These are phyloP conservation scores for Regulus satrapa DNA, from an alignment of 2,113 vertebrate genomes.

Conservation along the genomic window DNA sequence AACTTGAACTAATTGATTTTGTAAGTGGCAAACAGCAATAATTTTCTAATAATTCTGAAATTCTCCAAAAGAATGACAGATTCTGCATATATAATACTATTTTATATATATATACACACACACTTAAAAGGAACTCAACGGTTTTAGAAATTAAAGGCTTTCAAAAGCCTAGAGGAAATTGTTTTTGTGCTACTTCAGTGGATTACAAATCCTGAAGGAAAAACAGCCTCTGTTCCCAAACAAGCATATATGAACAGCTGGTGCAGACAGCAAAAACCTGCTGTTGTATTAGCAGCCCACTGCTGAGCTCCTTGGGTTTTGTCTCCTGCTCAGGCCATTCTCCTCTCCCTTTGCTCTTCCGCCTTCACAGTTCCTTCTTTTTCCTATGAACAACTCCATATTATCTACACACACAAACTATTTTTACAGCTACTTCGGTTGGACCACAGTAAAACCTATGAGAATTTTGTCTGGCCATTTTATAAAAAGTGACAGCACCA, in stretches of 20 bases:
- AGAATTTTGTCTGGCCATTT: neutral
- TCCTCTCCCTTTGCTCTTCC: neutral
- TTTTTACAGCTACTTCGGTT: neutral
- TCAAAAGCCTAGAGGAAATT: neutral
- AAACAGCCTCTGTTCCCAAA: conserved; percentile 7
- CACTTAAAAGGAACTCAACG: neutral
- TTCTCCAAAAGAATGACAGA: neutral
- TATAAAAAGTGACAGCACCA: conserved; percentile 15
- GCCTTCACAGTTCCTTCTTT: neutral
- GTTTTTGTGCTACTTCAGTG: neutral
- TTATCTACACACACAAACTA: neutral
- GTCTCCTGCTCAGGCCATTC: neutral
- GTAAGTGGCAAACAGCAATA: neutral
- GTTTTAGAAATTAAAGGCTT: neutral
- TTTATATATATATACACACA: neutral
- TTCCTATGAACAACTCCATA: neutral
- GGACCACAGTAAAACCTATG: neutral
- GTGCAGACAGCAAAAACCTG: neutral
- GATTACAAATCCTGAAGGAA: neutral
- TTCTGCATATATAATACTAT: neutral
- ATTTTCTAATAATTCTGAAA: neutral
- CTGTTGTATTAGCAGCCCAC: neutral
- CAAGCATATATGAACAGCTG: conserved; percentile 26
- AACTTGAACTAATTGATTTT: neutral
- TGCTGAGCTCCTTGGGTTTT: neutral